These are phyloP conservation scores for Pinna nobilis DNA, from an alignment of 1,140 invertebrate genomes.

Conservation along the genomic window DNA sequence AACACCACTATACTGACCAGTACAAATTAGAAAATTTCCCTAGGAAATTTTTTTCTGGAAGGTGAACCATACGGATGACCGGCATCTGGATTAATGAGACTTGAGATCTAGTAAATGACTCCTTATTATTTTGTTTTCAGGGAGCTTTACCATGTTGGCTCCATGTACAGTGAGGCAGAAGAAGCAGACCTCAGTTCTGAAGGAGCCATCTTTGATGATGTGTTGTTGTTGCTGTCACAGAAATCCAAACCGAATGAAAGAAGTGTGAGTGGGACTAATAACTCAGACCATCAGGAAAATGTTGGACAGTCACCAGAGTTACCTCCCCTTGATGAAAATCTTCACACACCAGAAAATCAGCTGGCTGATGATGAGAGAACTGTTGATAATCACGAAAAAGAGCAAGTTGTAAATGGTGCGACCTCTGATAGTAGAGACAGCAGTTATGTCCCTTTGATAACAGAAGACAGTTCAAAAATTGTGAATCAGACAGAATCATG, in stretches of 20 bases:
- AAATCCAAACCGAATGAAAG: not conserved
- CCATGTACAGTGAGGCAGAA: constrained; percentile 36
- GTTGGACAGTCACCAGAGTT: not conserved
- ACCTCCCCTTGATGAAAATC: not conserved
- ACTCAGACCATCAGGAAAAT: not conserved
- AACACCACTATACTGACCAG: too few species aligned
- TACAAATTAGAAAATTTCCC: too few species aligned
- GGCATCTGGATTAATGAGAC: too few species aligned
- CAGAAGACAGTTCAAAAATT: too few species aligned
- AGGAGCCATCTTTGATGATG: constrained; percentile 25
- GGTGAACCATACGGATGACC: too few species aligned
- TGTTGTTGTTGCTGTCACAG: constrained; percentile 17
- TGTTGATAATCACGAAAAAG: too few species aligned
- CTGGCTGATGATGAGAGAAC: not conserved
- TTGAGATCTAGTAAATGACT: too few species aligned
- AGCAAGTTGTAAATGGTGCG: too few species aligned
- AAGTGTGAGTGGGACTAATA: not conserved
- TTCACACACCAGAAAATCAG: not conserved
- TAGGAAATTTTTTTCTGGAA: too few species aligned
- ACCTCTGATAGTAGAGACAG: too few species aligned
- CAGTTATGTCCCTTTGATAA: too few species aligned
- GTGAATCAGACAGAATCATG: too few species aligned
- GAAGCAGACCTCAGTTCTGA: constrained; percentile 14
- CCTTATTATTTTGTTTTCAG: constrained; percentile 10
- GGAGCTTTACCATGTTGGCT: constrained; percentile 26